Evolutionary conservation across 1,140 invertebrate genomes (phyloP), one percentile per base, ranked within the genome.

Genomic region (Muscidifurax raptorellus): DNA sequence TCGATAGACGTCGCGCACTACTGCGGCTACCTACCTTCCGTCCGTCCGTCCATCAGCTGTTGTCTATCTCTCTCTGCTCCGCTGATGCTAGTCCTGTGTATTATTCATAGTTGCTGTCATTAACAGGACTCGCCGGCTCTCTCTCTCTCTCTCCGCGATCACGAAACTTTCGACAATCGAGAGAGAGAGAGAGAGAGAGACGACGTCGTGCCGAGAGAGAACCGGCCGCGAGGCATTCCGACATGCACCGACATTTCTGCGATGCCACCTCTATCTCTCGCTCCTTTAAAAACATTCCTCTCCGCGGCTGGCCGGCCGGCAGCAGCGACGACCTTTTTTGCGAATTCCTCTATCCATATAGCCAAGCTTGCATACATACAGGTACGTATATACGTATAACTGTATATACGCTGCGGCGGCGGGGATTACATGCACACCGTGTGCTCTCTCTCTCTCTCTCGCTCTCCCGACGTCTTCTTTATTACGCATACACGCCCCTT

Each of bases 281-380:
- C 52, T 59, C 52, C 52, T 59, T 59, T 59, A 59, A 59, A 59
- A 59, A 59, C 52, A 59, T 59, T 59, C 52, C 52, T 59, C 52
- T 59, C 52, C 52, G 18, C 52, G 5, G 36, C 36, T n/a, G 9
- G 36, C 36, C 52, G 52, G 52, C 22, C 52, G 52, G 22, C 52
- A 59, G 52, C n/a, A n/a, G n/a, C n/a, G n/a, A n/a, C 52, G 22
- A 59, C 52, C 52, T 59, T 59, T 59, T 59, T 59, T 59, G 52
- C 52, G 52, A 59, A 59, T 59, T 59, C 52, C 52, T 59, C 52
- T 59, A 59, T 59, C 52, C 52, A 59, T 59, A 59, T 59, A 59
- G 2, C 18, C 52, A 1, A 4, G 6, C 22, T 59, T n/a, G 52
- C 44, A 3, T 10, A 15, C 15, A 47, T 2, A 47, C 15, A 47